phyloP scores from a whole-genome alignment of 2,797 vertebrate genomes.

The Dermochelys coriacea region DNA sequence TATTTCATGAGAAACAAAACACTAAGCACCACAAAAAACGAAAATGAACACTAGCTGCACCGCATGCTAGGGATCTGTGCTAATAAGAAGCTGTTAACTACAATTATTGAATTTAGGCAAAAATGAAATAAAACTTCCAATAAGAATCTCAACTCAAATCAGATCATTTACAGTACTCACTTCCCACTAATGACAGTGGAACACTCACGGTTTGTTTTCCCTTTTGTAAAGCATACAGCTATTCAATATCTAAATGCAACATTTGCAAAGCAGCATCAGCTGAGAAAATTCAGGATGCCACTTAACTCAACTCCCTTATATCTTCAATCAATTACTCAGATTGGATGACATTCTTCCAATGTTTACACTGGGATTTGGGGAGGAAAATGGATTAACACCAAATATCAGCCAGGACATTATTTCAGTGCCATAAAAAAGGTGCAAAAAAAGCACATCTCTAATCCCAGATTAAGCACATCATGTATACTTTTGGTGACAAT shows the following conservation, averaged over 20 bases:
- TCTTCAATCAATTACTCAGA: neutral
- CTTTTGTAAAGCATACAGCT: neutral
- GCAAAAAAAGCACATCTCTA: neutral
- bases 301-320: neutral
- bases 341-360: neutral
- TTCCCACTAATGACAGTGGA: slow-evolving; percentile 21
- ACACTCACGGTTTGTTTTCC: neutral
- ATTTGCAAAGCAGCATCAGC: neutral
- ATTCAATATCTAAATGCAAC: neutral
- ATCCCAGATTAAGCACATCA: neutral
- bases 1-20: neutral
- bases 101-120: neutral
- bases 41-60: neutral
- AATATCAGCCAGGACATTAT: neutral
- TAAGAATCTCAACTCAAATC: slow-evolving; percentile 1
- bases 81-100: neutral
- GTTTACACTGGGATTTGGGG: neutral
- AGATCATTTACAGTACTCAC: neutral
- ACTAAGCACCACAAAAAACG: neutral
- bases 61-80: rapidly evolving
- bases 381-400: neutral
- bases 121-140: neutral
- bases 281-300: neutral
- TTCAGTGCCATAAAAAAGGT: neutral
- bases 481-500: rapidly evolving